These are phyloP conservation scores for Steatornis caripensis DNA, from an alignment of 2,113 vertebrate genomes.

Conservation along the genomic window DNA sequence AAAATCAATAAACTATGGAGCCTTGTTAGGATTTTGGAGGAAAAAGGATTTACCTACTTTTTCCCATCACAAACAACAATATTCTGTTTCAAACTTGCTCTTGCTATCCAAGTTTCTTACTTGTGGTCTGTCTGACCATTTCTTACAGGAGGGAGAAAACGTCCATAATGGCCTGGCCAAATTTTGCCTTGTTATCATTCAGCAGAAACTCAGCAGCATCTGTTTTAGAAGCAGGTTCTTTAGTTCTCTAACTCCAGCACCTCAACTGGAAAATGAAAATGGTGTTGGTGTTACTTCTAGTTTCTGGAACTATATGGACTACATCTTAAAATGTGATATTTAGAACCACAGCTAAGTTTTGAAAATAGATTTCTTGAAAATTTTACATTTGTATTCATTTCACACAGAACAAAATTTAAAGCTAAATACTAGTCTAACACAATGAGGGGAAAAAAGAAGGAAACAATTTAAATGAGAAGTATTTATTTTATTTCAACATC, in stretches of 20 bases:
- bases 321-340: not conserved
- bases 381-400: not conserved
- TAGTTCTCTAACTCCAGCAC: rapidly evolving
- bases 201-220: not conserved
- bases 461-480: not conserved
- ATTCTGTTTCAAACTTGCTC: not conserved
- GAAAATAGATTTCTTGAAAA: not conserved
- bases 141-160: not conserved
- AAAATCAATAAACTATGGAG: not conserved
- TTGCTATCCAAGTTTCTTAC: not conserved
- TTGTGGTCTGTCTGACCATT: not conserved
- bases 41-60: not conserved
- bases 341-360: not conserved
- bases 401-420: not conserved
- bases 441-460: not conserved
- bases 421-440: not conserved
- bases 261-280: not conserved
- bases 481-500: not conserved
- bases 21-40: not conserved
- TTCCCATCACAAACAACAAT: not conserved
- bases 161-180: not conserved
- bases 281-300: not conserved
- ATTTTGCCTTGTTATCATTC: not conserved
- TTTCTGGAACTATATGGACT: not conserved
- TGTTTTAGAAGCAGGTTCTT: not conserved